phyloP scores from a whole-genome alignment of 2,888 invertebrate species.

The Busseola fusca region DNA sequence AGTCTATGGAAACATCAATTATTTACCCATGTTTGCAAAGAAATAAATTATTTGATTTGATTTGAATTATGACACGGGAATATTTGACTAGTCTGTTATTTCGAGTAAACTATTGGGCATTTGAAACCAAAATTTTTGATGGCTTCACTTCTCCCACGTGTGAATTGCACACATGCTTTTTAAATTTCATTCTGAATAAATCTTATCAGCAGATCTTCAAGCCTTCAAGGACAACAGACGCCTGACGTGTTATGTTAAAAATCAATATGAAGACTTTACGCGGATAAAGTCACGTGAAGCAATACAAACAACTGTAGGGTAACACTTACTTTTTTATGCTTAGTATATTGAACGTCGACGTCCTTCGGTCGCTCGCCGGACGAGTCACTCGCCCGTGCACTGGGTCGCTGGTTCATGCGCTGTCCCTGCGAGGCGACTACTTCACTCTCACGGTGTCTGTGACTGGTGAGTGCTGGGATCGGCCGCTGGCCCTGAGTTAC shows the following conservation, averaged over 20 bases:
- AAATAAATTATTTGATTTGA: too few species aligned
- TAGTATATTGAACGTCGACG: conserved; percentile 8
- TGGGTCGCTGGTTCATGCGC: neutral
- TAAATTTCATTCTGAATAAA: neutral
- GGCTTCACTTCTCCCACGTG: too few species aligned
- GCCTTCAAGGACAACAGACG: neutral
- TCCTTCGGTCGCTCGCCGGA: conserved; percentile 1
- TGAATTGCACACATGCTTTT: too few species aligned
- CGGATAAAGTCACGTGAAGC: too few species aligned
- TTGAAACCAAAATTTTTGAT: too few species aligned
- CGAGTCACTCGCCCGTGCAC: neutral
- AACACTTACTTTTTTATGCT: conserved; percentile 40
- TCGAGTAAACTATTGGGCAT: too few species aligned
- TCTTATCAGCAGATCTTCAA: neutral
- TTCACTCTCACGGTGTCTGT: neutral
- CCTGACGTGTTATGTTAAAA: neutral
- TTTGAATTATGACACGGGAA: too few species aligned
- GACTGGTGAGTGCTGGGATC: neutral
- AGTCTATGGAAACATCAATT: too few species aligned
- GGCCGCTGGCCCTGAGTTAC: neutral
- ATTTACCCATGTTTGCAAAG: too few species aligned
- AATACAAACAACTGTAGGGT: too few species aligned
- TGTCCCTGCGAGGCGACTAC: neutral
- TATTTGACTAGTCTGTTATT: too few species aligned
- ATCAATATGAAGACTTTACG: too few species aligned